Percentiles rank a stretch among this genome's conserved stretches.
Evolutionary conservation across 2,888 invertebrate genomes (phyloP).

Genomic region (Charanyca ferruginea): DNA sequence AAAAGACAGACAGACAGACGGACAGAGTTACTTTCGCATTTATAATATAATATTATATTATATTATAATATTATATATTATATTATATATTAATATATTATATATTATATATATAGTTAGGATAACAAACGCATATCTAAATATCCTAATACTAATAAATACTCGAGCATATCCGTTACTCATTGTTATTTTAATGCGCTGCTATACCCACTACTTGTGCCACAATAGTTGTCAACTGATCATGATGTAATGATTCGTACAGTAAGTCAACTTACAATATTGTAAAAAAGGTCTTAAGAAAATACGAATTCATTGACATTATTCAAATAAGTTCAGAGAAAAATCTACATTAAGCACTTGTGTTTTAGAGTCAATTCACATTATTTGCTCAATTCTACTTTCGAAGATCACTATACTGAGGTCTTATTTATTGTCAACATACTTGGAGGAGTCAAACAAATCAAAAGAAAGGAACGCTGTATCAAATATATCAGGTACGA

Average conservation of each 20-base stretch:
- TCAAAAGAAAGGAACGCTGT: too few species aligned
- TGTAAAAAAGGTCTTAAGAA: not conserved
- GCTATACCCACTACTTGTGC: conserved; percentile 13
- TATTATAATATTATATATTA: too few species aligned
- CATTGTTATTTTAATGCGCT: conserved; percentile 38
- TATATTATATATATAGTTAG: too few species aligned
- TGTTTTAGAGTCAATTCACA: not conserved
- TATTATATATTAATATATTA: too few species aligned
- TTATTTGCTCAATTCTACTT: not conserved
- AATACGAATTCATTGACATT: conserved; percentile 10
- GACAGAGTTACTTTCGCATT: too few species aligned
- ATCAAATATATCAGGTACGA: too few species aligned
- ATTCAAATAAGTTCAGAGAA: conserved; percentile 11
- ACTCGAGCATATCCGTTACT: conserved; percentile 16
- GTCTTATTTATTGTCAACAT: too few species aligned
- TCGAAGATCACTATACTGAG: not conserved
- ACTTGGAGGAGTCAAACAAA: too few species aligned
- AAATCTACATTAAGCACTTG: conserved; percentile 4
- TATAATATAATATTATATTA: too few species aligned
- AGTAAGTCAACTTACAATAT: conserved; percentile 12
- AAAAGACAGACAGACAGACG: too few species aligned
- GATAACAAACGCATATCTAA: conserved; percentile 36
- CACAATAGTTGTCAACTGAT: conserved; percentile 31
- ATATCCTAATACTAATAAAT: conserved; percentile 32
- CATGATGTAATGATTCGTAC: conserved; percentile 32